Evolutionary conservation across 2,888 invertebrate genomes (phyloP), one percentile per base, ranked within the genome.

Genomic region (Acrobasis repandana): DNA sequence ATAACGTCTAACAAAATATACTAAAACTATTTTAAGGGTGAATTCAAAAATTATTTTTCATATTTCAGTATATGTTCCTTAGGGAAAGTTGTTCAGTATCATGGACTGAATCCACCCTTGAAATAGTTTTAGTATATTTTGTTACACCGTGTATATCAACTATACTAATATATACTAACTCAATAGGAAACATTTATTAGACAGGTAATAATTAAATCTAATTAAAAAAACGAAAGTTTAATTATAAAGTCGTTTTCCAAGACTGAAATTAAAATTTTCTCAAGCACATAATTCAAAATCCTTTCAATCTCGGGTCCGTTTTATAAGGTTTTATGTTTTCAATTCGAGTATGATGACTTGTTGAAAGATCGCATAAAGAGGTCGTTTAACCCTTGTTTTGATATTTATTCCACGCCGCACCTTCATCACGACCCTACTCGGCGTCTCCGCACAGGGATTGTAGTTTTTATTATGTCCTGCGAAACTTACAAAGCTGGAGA

Each of bases 361-460:
- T 11, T 56, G 56, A 56, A 56, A 56, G 10, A 34, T 15, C 18
- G 16, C 60, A 36, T 16, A 54, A 61, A 54, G 47, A 63, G 61
- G 57, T 49, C 63, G 61, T 28, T 48, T 36, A 47, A 43, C 56
- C 63, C 61, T 62, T 61, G 38, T 54, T 65, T 62, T 57, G 58
- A 63, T 60, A 66, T 62, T 51, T 61, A 61, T 54, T 56, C 16
- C 64, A 64, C 66, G 64, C 63, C 64, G 56, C 47, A 43, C 63
- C 62, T 63, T 63, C 63, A 64, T 70, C 64, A 68, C 60, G 65
- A 69, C 65, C 63, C 65, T 65, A 60, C 63, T 61, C 64, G 64
- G 67, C 67, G 69, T 65, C 62, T 64, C 61, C 69, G 67, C 62
- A 64, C 63, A 56, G 50, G 58, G 63, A 65, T 68, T 65, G 63